phyloP scores from a whole-genome alignment of 2,797 vertebrate species.

The Masticophis lateralis region DNA sequence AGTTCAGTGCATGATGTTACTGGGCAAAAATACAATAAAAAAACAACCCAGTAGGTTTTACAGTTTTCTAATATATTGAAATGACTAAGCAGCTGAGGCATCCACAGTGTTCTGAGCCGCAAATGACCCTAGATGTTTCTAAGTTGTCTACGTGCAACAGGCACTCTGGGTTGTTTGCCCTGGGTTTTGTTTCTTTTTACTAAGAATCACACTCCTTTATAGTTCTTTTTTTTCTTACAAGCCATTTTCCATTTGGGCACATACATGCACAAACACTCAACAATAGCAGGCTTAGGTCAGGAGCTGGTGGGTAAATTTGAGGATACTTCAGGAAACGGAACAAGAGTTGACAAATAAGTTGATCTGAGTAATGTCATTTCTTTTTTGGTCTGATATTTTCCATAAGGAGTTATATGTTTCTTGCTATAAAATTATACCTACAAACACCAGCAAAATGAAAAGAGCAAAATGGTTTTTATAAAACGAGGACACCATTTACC shows the following conservation, averaged over 20 bases:
- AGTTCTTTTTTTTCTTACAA: neutral
- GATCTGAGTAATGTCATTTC: neutral
- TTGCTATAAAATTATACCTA: constrained; percentile 3
- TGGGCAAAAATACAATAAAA: neutral
- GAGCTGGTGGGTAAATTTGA: neutral
- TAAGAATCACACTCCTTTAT: neutral
- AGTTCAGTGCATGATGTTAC: neutral
- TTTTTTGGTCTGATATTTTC: constrained; percentile 25
- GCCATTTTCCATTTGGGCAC: neutral
- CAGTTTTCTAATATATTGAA: neutral
- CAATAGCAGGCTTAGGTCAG: neutral
- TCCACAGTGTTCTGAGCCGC: neutral
- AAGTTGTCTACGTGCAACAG: neutral
- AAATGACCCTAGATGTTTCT: neutral
- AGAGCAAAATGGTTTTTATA: constrained; percentile 47
- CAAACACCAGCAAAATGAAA: constrained; percentile 22
- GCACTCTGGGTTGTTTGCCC: neutral
- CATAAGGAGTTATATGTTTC: constrained; percentile 6
- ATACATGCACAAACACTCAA: neutral
- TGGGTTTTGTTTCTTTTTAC: neutral
- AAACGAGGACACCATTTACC: constrained; percentile 27
- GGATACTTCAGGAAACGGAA: neutral
- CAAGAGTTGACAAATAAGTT: constrained; percentile 6
- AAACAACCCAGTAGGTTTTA: neutral
- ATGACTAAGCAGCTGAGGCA: neutral